Base-by-base conservation (phyloP, 2,113 vertebrate genomes). In the Nycticorax nycticorax region DNA sequence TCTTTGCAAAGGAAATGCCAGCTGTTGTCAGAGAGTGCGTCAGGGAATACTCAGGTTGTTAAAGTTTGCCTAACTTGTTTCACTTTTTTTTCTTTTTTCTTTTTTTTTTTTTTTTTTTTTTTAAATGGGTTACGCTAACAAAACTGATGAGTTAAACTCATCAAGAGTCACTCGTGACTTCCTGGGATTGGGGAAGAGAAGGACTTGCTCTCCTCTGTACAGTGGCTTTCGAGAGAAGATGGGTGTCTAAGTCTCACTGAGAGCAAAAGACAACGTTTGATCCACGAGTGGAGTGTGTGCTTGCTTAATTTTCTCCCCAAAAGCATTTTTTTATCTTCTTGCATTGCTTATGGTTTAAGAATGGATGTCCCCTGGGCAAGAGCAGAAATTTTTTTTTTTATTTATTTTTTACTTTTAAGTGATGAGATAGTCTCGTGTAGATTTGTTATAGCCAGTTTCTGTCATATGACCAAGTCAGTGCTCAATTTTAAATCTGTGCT, bases 21-120 rank as follows among this genome's bases (percentile, higher is more conserved):
- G 12, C 24, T 55, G 23, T 84, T 5, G 3, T 52, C 35, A 67
- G 50, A 73, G 57, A 13, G 35, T 4, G 4, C 0, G 0, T 66
- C 52, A 32, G 37, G 37, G 47, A 88, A 37, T 75, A 8, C 21
- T 63, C 10, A 4, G 24, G 5, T 66, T 82, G 50, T 57, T 32
- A 30, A 82, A 85, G 53, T 64, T 80, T 95, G 56, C 69, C 24
- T 43, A 27, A 32, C 16, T 43, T 0, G 0, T 43, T 63, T n/a
- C 41, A 43, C 41, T 43, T 43, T 43, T 43, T 43, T 43, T 43
- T 43, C 15, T 43, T 15, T 7, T 3, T 63, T 35, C 19, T 47
- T 8, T 63, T n/a, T 7, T 2, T 69, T 41, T 32, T 47, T 10
- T 63, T n/a, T 22, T 23, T 30, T 37, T 30, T 67, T n/a, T 39